Conservation (phyloP, 1,140 invertebrate species). For the Zaprionus davidi region DNA sequence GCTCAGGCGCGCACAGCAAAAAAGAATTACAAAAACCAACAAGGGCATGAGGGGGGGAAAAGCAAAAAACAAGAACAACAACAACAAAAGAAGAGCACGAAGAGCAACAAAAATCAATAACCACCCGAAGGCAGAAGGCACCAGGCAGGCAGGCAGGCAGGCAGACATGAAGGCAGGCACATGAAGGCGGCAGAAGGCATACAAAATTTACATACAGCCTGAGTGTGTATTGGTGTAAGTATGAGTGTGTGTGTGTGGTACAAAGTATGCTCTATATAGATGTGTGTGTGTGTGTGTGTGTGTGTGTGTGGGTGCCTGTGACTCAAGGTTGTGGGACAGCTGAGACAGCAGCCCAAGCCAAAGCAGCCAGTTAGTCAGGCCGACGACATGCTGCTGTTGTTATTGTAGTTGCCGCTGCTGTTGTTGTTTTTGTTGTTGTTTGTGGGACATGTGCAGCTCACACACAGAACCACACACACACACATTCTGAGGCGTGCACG, state of each 20-base stretch:
- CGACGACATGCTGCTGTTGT: slow-evolving; percentile 14
- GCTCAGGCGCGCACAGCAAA: slow-evolving; percentile 37
- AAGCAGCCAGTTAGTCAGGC: slow-evolving; percentile 44
- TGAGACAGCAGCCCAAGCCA: slow-evolving; percentile 36
- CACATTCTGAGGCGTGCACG: not conserved
- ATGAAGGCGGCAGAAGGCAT: slow-evolving; percentile 29
- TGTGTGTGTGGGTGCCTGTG: slow-evolving; percentile 31
- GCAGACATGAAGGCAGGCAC: slow-evolving; percentile 29
- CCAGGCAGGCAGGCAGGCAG: slow-evolving; percentile 31
- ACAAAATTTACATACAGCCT: slow-evolving; percentile 43
- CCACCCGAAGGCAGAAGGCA: slow-evolving; percentile 55
- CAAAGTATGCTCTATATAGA: slow-evolving; percentile 11
- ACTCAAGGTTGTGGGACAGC: slow-evolving; percentile 55
- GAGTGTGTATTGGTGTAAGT: not conserved
- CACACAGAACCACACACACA: slow-evolving; percentile 9
- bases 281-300: slow-evolving; percentile 19
- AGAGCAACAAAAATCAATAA: slow-evolving; percentile 70
- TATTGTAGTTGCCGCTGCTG: slow-evolving; percentile 17
- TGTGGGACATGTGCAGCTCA: slow-evolving; percentile 32
- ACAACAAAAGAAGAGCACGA: slow-evolving; percentile 29
- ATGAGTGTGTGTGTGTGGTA: slow-evolving; percentile 16
- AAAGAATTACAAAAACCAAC: not conserved
- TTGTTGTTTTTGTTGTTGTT: slow-evolving; percentile 21
- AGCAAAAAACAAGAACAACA: slow-evolving; percentile 20
- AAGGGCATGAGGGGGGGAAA: not conserved